A percentile compares a stretch with the other conserved stretches of the same genome.
These are phyloP conservation scores for Aurelia sp. DNA, from an alignment of 30 jellyfish, hydroid and myxozoan genomes.

Conservation along the genomic window DNA sequence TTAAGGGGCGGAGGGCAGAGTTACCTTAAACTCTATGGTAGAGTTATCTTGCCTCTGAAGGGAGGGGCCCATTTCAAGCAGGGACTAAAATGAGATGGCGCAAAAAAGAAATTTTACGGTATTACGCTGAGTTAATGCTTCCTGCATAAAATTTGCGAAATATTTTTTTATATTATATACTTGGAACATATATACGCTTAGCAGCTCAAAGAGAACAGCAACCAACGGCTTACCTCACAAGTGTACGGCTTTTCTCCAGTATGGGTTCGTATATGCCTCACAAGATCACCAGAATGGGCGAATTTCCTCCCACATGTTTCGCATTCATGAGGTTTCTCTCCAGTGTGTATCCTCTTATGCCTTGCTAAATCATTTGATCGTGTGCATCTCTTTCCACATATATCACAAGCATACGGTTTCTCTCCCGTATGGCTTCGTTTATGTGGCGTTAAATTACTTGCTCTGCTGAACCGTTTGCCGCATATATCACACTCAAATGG, in stretches of 20 bases:
- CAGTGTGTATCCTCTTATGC: constrained; percentile 95
- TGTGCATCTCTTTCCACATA: constrained; percentile 89
- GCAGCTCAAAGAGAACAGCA: no score
- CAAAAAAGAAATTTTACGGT: no score
- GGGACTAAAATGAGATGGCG: no score
- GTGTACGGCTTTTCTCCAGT: constrained; percentile 97
- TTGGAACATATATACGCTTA: no score
- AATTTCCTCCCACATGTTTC: constrained; percentile 89
- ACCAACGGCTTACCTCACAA: constrained; percentile 40
- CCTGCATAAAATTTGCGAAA: no score
- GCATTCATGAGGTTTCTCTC: constrained; percentile 95
- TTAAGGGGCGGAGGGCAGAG: no score
- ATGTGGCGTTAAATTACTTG: constrained; percentile 88
- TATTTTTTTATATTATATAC: no score
- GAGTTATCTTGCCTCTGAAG: no score
- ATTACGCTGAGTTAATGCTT: no score
- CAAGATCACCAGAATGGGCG: constrained; percentile 92
- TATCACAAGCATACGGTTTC: constrained; percentile 89
- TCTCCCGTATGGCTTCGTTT: constrained; percentile 95
- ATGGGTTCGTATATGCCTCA: constrained; percentile 88
- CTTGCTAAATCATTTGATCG: constrained; percentile 91
- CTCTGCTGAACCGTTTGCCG: constrained; percentile 92
- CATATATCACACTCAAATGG: constrained; percentile 92
- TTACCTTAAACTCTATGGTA: no score
- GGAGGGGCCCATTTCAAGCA: no score